Conservation (phyloP, 1,140 invertebrate species). For the Euwallacea fornicatus region DNA sequence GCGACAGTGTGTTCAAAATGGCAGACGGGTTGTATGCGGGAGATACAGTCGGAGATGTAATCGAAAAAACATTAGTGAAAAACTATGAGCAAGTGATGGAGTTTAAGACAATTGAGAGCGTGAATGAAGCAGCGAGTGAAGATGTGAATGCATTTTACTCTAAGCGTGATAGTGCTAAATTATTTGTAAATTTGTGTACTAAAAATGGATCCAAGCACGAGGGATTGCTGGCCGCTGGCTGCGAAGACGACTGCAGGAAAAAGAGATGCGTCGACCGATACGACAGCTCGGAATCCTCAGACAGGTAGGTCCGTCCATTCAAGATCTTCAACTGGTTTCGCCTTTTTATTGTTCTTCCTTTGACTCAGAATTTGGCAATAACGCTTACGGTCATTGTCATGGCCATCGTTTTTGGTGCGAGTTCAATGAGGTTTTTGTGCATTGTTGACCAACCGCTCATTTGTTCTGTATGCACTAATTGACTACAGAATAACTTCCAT, state of each 20-base stretch:
- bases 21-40: conserved; percentile 55
- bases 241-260: conserved; percentile 67
- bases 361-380: conserved; percentile 38
- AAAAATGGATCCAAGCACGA: conserved; percentile 44
- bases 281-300: conserved; percentile 86
- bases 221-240: conserved; percentile 43
- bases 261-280: conserved; percentile 83
- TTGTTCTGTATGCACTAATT: too few species aligned
- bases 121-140: conserved; percentile 35
- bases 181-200: conserved; percentile 46
- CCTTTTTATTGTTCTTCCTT: conserved; percentile 28
- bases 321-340: conserved; percentile 2
- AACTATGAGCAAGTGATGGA: conserved; percentile 41
- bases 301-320: conserved; percentile 65
- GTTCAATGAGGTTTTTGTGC: background rate
- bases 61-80: conserved; percentile 47
- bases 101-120: conserved; percentile 38
- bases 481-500: too few species aligned
- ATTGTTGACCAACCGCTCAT: too few species aligned
- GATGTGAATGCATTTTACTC: conserved; percentile 47
- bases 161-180: conserved; percentile 47
- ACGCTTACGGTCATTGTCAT: conserved; percentile 48
- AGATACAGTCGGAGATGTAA: conserved; percentile 45
- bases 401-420: conserved; percentile 44
- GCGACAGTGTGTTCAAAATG: conserved; percentile 54